phyloP scores from a whole-genome alignment of 2,888 invertebrate species.

The Argynnis bischoffii region DNA sequence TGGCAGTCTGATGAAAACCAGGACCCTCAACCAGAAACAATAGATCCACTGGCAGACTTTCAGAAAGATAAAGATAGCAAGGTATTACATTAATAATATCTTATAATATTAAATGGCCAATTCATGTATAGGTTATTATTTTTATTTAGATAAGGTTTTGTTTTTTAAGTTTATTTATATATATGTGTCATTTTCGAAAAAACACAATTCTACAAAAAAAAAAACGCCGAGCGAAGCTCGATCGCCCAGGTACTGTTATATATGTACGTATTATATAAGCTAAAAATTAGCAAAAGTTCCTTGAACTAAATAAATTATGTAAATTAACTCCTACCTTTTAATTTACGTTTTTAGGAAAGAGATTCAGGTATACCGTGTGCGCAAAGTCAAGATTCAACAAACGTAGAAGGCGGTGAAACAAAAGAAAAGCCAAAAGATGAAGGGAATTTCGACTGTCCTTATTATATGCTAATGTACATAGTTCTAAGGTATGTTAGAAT shows the following conservation, averaged over 20 bases:
- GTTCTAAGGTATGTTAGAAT: slow-evolving; percentile 74
- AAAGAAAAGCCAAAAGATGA: slow-evolving; percentile 68
- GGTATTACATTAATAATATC: slow-evolving; percentile 45
- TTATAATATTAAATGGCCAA: neutral
- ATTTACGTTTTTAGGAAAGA: slow-evolving; percentile 58
- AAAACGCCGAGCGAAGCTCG: too few relatives aligned
- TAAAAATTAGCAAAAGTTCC: too few relatives aligned
- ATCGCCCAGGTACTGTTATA: too few relatives aligned
- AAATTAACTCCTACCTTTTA: neutral
- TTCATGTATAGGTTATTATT: too few relatives aligned
- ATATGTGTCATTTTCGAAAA: too few relatives aligned
- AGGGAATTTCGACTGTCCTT: slow-evolving; percentile 82
- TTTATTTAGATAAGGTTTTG: too few relatives aligned
- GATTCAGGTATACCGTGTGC: slow-evolving; percentile 75
- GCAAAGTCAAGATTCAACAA: slow-evolving; percentile 77
- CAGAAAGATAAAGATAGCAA: slow-evolving; percentile 73
- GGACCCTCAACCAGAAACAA: slow-evolving; percentile 58
- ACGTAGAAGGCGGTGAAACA: slow-evolving; percentile 71
- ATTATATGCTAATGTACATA: slow-evolving; percentile 88
- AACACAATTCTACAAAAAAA: too few relatives aligned
- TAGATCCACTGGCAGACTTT: slow-evolving; percentile 67
- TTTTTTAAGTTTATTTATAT: too few relatives aligned
- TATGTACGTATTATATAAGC: too few relatives aligned
- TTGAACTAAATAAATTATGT: too few relatives aligned
- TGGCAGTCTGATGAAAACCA: slow-evolving; percentile 69